Evolutionary conservation across 1,140 invertebrate species (phyloP).

Genomic region (Lepidotrigona ventralis): DNA sequence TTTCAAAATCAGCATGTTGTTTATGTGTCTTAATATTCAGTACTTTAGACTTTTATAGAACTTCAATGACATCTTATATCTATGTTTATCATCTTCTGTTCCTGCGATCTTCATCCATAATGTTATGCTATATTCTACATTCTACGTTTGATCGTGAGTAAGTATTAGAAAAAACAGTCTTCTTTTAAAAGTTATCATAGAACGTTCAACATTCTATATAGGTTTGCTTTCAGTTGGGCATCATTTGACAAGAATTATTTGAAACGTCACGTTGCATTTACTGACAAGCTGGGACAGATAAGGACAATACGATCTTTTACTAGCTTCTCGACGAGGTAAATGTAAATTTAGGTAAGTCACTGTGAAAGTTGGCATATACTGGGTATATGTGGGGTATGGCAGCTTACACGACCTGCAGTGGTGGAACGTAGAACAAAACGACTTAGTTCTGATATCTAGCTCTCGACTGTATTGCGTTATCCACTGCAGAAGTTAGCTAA

Average conservation of each 20-base stretch:
- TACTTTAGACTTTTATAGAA: no score
- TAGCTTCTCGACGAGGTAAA: slow-evolving; percentile 35
- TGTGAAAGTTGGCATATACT: slow-evolving; percentile 63
- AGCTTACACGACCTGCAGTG: slow-evolving; percentile 31
- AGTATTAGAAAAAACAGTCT: not conserved
- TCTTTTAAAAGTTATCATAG: not conserved
- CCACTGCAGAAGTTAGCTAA: slow-evolving; percentile 67
- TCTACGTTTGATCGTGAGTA: not conserved
- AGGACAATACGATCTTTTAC: slow-evolving; percentile 40
- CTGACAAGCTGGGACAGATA: slow-evolving; percentile 40
- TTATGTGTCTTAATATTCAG: no score
- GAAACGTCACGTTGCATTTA: slow-evolving; percentile 4
- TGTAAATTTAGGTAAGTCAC: slow-evolving; percentile 66
- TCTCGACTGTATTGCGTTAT: slow-evolving; percentile 51
- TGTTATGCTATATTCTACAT: not conserved
- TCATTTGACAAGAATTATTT: slow-evolving; percentile 40
- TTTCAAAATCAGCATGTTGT: no score
- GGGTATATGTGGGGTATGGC: slow-evolving; percentile 24
- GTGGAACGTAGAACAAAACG: slow-evolving; percentile 58
- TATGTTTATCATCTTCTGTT: not conserved
- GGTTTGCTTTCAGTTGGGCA: not conserved
- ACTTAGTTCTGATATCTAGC: slow-evolving; percentile 66
- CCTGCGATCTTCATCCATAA: not conserved
- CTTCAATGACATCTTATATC: no score
- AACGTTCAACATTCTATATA: not conserved